phyloP scores from a whole-genome alignment of 2,113 vertebrate species.

The Haemorhous mexicanus region DNA sequence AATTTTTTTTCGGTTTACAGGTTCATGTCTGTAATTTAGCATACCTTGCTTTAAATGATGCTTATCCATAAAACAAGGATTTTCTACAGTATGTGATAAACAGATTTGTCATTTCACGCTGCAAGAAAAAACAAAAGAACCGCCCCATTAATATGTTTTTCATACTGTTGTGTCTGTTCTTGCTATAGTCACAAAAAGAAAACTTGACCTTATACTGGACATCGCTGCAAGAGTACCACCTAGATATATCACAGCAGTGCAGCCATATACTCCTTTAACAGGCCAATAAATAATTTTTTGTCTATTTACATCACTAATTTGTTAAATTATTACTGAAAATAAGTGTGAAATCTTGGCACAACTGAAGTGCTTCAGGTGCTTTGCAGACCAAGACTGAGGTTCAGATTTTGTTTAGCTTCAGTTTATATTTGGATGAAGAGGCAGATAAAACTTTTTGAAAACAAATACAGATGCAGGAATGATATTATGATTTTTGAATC shows the following conservation, averaged over 20 bases:
- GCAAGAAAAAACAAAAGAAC: background rate
- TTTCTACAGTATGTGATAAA: background rate
- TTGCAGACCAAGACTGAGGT: background rate
- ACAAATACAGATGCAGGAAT: background rate
- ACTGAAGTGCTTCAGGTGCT: background rate
- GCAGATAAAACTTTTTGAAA: background rate
- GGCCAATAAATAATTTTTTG: background rate
- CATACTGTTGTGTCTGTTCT: background rate
- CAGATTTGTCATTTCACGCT: background rate
- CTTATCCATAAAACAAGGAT: background rate
- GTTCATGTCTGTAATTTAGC: background rate
- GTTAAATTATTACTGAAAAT: background rate
- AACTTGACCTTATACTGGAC: background rate
- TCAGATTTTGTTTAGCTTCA: background rate
- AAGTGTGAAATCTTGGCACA: background rate
- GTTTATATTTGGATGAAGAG: background rate
- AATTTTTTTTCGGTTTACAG: background rate
- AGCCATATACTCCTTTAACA: background rate
- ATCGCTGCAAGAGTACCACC: background rate
- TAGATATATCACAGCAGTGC: background rate
- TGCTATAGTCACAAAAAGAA: background rate
- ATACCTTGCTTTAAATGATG: background rate
- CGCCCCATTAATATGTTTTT: background rate
- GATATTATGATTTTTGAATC: background rate
- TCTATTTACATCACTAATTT: background rate